A percentile compares a stretch with the other conserved stretches of the same genome.
Conservation (phyloP, 2,113 vertebrate species). For the Eptesicus fuscus region DNA sequence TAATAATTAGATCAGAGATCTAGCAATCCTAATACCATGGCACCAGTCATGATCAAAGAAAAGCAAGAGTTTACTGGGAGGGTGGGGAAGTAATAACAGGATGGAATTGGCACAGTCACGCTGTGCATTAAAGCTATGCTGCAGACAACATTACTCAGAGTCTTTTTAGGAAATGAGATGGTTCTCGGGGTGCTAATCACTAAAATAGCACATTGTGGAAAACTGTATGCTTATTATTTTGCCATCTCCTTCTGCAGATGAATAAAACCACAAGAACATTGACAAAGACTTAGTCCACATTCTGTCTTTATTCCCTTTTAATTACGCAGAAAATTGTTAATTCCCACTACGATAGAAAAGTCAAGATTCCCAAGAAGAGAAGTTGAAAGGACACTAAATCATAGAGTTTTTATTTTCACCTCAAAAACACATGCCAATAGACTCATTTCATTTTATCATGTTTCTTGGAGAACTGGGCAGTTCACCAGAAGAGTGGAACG, state of each 20-base stretch:
- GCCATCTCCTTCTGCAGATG: constrained; percentile 49
- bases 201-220: constrained; percentile 51
- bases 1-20: constrained; percentile 55
- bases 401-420: background rate
- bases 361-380: constrained; percentile 41
- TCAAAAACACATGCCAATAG: constrained; percentile 46
- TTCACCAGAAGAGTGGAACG: constrained; percentile 7
- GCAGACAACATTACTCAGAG: constrained; percentile 41
- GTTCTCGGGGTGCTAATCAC: constrained; percentile 39
- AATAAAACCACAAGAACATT: constrained; percentile 41
- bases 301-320: constrained; percentile 58
- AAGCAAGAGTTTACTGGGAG: constrained; percentile 24
- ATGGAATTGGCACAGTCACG: constrained; percentile 51
- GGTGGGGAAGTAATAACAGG: constrained; percentile 45
- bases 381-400: constrained; percentile 38
- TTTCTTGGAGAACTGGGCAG: background rate
- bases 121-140: constrained; percentile 45
- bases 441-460: background rate
- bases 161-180: constrained; percentile 44
- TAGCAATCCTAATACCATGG: background rate
- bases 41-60: constrained; percentile 9
- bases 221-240: constrained; percentile 53
- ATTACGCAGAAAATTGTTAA: constrained; percentile 64
- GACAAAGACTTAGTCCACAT: constrained; percentile 4
- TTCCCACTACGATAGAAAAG: constrained; percentile 47